A percentile compares a stretch with the other conserved stretches of the same genome.
Conservation (phyloP, 2,888 invertebrate genomes). For the Cephonodes hylas region DNA sequence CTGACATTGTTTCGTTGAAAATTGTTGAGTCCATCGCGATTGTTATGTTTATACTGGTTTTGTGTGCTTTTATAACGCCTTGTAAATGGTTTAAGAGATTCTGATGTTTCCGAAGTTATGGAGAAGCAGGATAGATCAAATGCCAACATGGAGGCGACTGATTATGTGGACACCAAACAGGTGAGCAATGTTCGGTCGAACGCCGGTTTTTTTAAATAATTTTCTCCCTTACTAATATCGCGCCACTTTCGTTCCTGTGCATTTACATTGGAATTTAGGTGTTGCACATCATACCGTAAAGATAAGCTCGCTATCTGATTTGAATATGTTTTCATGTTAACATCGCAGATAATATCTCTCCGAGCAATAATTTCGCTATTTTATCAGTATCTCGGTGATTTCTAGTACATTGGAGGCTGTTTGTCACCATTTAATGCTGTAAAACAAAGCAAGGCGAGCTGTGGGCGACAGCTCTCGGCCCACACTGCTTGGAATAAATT, state of each 20-base stretch:
- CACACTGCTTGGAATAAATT: slow-evolving; percentile 75
- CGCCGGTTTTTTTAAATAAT: slow-evolving; percentile 66
- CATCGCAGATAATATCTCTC: slow-evolving; percentile 10
- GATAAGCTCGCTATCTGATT: slow-evolving; percentile 11
- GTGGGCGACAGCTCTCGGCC: slow-evolving; percentile 72
- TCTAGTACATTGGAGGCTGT: neutral
- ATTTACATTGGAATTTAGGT: slow-evolving; percentile 33
- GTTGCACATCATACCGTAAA: neutral
- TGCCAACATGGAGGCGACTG: slow-evolving; percentile 83
- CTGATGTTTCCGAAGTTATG: slow-evolving; percentile 77
- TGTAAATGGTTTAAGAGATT: slow-evolving; percentile 69
- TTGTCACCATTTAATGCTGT: slow-evolving; percentile 40
- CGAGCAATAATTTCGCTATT: neutral
- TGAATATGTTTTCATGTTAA: slow-evolving; percentile 15
- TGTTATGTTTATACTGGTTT: slow-evolving; percentile 72
- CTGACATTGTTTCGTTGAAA: slow-evolving; percentile 78
- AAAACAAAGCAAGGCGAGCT: slow-evolving; percentile 58
- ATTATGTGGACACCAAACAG: slow-evolving; percentile 84
- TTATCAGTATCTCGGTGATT: neutral
- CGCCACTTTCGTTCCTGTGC: slow-evolving; percentile 40
- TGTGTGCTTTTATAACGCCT: slow-evolving; percentile 60
- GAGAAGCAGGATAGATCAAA: slow-evolving; percentile 76
- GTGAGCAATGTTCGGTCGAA: slow-evolving; percentile 70
- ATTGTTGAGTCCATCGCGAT: slow-evolving; percentile 68
- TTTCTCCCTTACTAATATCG: slow-evolving; percentile 51